Evolutionary conservation across 2,888 invertebrate species (phyloP).

Genomic region (Galeruca laticollis): DNA sequence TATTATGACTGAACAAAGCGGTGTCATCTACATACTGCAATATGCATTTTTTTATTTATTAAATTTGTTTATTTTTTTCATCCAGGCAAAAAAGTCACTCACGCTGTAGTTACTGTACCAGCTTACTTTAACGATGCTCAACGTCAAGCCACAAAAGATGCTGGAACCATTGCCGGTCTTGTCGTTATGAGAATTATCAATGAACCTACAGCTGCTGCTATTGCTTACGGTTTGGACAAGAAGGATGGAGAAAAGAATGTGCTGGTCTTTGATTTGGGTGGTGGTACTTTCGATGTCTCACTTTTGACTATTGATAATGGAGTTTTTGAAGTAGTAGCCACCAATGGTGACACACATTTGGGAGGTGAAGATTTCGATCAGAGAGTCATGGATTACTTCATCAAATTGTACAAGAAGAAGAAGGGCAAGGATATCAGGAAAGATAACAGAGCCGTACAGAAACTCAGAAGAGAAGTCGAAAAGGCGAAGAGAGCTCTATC

Average conservation of each 20-base stretch:
- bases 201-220: constrained; percentile 97
- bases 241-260: constrained; percentile 98
- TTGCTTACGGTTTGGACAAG: constrained; percentile 97
- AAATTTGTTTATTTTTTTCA: not conserved
- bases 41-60: not conserved
- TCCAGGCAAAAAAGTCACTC: constrained; percentile 80
- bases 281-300: constrained; percentile 99
- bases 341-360: constrained; percentile 96
- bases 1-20: too few relatives aligned
- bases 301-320: constrained; percentile 98
- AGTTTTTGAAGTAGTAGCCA: constrained; percentile 92
- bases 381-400: constrained; percentile 97
- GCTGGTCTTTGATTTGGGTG: constrained; percentile 98
- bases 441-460: constrained; percentile 91
- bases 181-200: constrained; percentile 97
- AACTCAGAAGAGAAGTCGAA: constrained; percentile 95
- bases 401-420: constrained; percentile 97
- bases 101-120: constrained; percentile 92
- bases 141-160: constrained; percentile 98
- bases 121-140: constrained; percentile 99
- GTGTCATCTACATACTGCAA: too few relatives aligned
- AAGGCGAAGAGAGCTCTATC: constrained; percentile 97
- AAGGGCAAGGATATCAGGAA: constrained; percentile 97
- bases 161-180: constrained; percentile 82
- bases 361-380: constrained; percentile 99